Percentiles rank a stretch among this genome's conserved stretches.
Evolutionary conservation across 1,140 invertebrate species (phyloP).

Genomic region (Lepidurus arcticus): DNA sequence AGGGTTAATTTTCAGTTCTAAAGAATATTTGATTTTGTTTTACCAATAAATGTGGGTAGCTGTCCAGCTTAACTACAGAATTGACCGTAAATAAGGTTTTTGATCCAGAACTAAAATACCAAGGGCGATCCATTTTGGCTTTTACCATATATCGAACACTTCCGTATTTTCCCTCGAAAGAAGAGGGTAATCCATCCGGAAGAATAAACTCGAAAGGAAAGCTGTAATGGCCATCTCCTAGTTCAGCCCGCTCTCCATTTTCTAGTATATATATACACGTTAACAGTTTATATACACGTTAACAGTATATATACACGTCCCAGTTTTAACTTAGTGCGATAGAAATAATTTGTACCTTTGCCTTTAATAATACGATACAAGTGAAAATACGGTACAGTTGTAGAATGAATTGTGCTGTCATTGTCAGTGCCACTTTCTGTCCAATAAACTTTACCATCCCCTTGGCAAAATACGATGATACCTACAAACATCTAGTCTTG

Average conservation of each 20-base stretch:
- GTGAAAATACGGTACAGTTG: neutral
- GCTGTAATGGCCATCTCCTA: neutral
- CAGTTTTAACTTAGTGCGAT: too few species aligned
- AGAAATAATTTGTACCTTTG: too few species aligned
- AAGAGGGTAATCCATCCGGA: slow-evolving; percentile 58
- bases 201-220: slow-evolving; percentile 39
- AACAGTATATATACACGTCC: too few species aligned
- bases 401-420: neutral
- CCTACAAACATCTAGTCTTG: neutral
- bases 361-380: too few species aligned
- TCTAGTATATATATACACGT: too few species aligned
- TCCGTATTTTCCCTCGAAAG: slow-evolving; percentile 78
- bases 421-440: neutral
- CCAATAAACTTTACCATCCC: neutral
- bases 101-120: slow-evolving; percentile 79
- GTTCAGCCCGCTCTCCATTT: neutral
- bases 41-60: slow-evolving; percentile 54
- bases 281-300: too few species aligned
- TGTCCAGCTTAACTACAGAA: slow-evolving; percentile 73
- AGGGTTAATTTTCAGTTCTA: slow-evolving; percentile 21
- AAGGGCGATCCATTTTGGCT: slow-evolving; percentile 74
- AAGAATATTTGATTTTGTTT: slow-evolving; percentile 36
- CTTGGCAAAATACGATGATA: neutral
- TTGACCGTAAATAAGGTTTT: slow-evolving; percentile 80
- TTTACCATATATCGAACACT: slow-evolving; percentile 73